Percentiles rank a stretch among this genome's conserved stretches.
Evolutionary conservation across 2,113 vertebrate species (phyloP).

Genomic region (Crypturellus undulatus): DNA sequence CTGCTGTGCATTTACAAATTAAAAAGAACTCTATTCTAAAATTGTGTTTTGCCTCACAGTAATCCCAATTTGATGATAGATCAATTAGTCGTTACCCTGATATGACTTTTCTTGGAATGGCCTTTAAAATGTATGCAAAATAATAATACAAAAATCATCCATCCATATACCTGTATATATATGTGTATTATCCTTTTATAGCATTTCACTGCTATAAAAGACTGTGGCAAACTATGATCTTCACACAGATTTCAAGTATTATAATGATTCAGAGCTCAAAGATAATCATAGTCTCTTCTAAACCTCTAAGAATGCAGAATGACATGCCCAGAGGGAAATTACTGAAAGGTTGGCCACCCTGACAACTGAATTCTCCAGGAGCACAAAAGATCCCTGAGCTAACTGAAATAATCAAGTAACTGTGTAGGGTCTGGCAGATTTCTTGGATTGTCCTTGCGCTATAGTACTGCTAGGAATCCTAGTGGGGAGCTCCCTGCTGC

Average conservation of each 20-base stretch:
- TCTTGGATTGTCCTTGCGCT: neutral
- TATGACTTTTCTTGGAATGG: neutral
- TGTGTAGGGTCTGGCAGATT: neutral
- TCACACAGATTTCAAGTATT: neutral
- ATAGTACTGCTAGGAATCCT: neutral
- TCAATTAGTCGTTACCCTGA: neutral
- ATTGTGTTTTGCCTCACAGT: neutral
- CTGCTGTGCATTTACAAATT: neutral
- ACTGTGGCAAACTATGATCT: neutral
- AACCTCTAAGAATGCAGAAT: neutral
- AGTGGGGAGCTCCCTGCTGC: neutral
- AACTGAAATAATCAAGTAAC: neutral
- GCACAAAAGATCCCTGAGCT: neutral
- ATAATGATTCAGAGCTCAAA: neutral
- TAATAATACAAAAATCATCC: neutral
- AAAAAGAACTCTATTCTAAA: neutral
- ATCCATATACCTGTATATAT: too few species aligned
- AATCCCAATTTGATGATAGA: neutral
- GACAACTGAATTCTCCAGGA: neutral
- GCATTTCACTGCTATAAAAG: neutral
- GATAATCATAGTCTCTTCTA: neutral
- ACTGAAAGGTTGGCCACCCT: neutral
- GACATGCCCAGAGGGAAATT: neutral
- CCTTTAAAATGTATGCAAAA: neutral
- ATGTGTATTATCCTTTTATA: neutral